Conservation (phyloP, 2,113 vertebrate species). For the Labeo catla region DNA sequence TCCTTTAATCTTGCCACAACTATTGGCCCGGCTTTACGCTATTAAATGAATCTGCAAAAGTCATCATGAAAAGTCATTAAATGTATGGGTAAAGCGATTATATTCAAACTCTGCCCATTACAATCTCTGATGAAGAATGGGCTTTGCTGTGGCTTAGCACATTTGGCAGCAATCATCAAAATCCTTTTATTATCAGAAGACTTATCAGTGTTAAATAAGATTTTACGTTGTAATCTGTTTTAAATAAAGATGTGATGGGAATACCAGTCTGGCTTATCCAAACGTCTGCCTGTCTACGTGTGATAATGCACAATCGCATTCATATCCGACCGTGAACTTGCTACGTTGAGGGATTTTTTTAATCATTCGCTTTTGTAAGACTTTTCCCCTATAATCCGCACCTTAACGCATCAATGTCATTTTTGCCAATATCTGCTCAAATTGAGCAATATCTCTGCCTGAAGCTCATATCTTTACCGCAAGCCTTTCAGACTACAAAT, state of each 20-base stretch:
- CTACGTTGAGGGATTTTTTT: slow-evolving; percentile 2
- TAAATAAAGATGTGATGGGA: slow-evolving; percentile 12
- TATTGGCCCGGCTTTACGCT: neutral
- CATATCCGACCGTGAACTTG: neutral
- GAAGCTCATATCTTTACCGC: slow-evolving; percentile 18
- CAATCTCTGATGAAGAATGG: neutral
- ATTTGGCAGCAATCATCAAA: slow-evolving; percentile 14
- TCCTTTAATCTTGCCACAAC: neutral
- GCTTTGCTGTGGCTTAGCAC: neutral
- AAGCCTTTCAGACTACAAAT: slow-evolving; percentile 30
- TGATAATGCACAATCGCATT: neutral
- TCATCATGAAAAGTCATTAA: neutral
- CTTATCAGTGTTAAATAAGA: slow-evolving; percentile 19
- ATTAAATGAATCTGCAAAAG: neutral
- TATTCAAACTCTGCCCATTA: neutral
- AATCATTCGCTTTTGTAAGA: neutral
- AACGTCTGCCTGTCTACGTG: neutral
- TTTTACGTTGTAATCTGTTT: slow-evolving; percentile 5
- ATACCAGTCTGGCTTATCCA: neutral
- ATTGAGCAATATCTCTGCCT: slow-evolving; percentile 6
- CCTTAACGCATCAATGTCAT: slow-evolving; percentile 7
- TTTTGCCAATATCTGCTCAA: neutral
- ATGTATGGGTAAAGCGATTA: neutral
- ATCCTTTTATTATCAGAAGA: slow-evolving; percentile 26
- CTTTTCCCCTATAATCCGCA: neutral